These are phyloP conservation scores for Callimorpha dominula DNA, from an alignment of 2,888 invertebrate genomes.

Conservation along the genomic window DNA sequence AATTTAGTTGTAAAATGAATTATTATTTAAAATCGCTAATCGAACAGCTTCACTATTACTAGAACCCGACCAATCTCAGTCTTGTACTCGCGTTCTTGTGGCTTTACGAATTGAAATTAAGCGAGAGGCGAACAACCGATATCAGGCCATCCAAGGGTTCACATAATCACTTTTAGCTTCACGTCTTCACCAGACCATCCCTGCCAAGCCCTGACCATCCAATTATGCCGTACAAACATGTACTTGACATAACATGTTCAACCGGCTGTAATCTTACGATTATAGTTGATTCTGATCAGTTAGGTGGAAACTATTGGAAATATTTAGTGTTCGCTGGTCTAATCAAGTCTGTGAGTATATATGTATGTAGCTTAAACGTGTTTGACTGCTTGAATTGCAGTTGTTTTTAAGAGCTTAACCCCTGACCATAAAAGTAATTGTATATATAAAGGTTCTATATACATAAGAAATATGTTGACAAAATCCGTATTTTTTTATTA, in stretches of 20 bases:
- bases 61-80: slow-evolving; percentile 23
- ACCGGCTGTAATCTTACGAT: not conserved
- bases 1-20: too few species aligned
- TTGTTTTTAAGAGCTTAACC: too few species aligned
- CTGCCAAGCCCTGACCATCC: not conserved
- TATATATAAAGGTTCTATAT: too few species aligned
- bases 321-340: not conserved
- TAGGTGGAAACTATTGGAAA: slow-evolving; percentile 4
- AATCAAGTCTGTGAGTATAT: not conserved
- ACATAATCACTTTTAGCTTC: slow-evolving; percentile 17
- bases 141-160: slow-evolving; percentile 10
- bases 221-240: slow-evolving; percentile 4
- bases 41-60: slow-evolving; percentile 36
- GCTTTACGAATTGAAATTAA: slow-evolving; percentile 70
- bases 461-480: too few species aligned
- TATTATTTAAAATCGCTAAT: not conserved
- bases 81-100: slow-evolving; percentile 58
- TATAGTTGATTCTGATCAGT: slow-evolving; percentile 16
- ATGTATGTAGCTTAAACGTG: not conserved
- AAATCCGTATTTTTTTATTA: too few species aligned
- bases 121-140: slow-evolving; percentile 44
- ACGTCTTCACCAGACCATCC: not conserved
- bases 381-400: not conserved
- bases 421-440: too few species aligned
- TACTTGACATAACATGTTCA: slow-evolving; percentile 2